Percentiles rank a stretch among this genome's conserved stretches.
These are phyloP conservation scores for Centropus bengalensis DNA, from an alignment of 2,113 vertebrate genomes.

Conservation along the genomic window DNA sequence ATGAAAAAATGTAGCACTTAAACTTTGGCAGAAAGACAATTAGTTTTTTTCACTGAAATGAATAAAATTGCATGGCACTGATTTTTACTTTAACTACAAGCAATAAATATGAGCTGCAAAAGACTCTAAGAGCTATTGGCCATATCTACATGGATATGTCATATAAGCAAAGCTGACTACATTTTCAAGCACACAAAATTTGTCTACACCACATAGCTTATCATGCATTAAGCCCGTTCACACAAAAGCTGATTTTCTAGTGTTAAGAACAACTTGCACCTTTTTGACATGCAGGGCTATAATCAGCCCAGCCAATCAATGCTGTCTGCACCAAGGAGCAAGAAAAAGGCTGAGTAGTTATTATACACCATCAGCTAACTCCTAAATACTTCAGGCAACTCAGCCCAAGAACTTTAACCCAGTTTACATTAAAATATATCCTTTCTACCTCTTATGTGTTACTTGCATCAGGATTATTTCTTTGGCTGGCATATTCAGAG, in stretches of 20 bases:
- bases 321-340: not conserved
- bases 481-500: slow-evolving; percentile 17
- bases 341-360: slow-evolving; percentile 20
- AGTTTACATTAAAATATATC: slow-evolving; percentile 1
- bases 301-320: slow-evolving; percentile 38
- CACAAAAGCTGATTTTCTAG: not conserved
- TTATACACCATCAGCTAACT: not conserved
- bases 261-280: slow-evolving; percentile 28
- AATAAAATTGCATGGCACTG: slow-evolving; percentile 55
- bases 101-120: slow-evolving; percentile 66
- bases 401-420: slow-evolving; percentile 1
- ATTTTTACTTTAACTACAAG: slow-evolving; percentile 63
- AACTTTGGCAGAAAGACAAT: slow-evolving; percentile 81
- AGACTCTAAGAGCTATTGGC: not conserved
- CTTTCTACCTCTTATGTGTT: not conserved
- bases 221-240: not conserved
- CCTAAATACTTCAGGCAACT: not conserved
- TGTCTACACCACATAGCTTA: slow-evolving; percentile 17
- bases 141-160: slow-evolving; percentile 17
- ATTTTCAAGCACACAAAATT: slow-evolving; percentile 29
- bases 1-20: slow-evolving; percentile 83
- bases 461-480: not conserved
- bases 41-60: slow-evolving; percentile 44
- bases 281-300: not conserved
- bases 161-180: slow-evolving; percentile 42